phyloP scores from a whole-genome alignment of 2,888 invertebrate species.

The Cataglyphis rosenhaueri region DNA sequence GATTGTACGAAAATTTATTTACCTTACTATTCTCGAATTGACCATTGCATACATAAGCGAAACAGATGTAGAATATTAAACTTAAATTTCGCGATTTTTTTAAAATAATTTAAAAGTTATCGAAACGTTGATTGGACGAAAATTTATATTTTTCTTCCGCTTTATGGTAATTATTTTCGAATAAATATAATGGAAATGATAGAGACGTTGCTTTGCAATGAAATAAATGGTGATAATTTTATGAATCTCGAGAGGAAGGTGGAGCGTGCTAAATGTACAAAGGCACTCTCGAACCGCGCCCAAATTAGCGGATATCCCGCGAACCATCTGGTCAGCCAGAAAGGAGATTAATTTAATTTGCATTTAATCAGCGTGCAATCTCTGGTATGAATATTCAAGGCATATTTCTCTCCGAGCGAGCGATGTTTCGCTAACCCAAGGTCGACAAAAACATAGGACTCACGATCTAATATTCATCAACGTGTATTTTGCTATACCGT shows the following conservation, averaged over 20 bases:
- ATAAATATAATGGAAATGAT: slow-evolving; percentile 5
- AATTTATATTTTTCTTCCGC: not conserved
- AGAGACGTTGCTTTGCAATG: not conserved
- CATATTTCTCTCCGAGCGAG: not conserved
- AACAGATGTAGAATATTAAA: not conserved
- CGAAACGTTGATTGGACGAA: not conserved
- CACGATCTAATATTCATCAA: slow-evolving; percentile 21
- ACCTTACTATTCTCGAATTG: not conserved
- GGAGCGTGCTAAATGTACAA: slow-evolving; percentile 3
- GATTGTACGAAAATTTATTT: not conserved
- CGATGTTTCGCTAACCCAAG: slow-evolving; percentile 36
- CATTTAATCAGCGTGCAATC: slow-evolving; percentile 64
- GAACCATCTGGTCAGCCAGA: slow-evolving; percentile 45
- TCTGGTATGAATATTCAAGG: slow-evolving; percentile 65
- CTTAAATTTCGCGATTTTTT: not conserved
- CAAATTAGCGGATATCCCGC: slow-evolving; percentile 60
- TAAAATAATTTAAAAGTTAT: not conserved
- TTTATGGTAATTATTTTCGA: not conserved
- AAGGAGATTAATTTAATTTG: slow-evolving; percentile 65
- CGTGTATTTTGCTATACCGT: slow-evolving; percentile 14
- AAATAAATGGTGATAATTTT: slow-evolving; percentile 18
- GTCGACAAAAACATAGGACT: slow-evolving; percentile 14
- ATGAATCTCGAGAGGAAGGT: not conserved
- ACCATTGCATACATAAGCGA: not conserved
- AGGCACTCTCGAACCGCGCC: not conserved